Percentiles rank a stretch among this genome's conserved stretches.
Conservation (phyloP, 1,140 invertebrate genomes). For the Hylaeus volcanicus region DNA sequence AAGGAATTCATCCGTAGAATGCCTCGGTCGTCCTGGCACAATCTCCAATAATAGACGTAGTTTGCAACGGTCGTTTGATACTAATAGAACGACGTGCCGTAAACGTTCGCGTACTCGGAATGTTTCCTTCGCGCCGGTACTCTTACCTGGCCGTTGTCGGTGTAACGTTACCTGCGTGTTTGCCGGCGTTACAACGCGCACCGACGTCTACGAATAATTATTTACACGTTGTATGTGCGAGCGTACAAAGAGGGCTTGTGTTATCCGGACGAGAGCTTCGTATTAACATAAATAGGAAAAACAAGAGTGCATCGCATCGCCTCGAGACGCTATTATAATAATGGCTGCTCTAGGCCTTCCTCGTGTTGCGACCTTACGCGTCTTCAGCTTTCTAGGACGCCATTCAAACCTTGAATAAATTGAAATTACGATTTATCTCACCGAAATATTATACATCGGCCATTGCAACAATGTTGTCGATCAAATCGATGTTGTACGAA, state of each 20-base stretch:
- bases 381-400: constrained; percentile 46
- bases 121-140: constrained; percentile 5
- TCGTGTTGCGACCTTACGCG: constrained; percentile 43
- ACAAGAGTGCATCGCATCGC: constrained; percentile 35
- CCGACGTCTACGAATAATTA: constrained; percentile 50
- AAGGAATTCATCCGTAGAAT: background rate
- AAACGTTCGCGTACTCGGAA: constrained; percentile 12
- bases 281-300: constrained; percentile 59
- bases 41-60: constrained; percentile 6
- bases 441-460: background rate
- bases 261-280: constrained; percentile 35
- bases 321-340: constrained; percentile 31
- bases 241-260: constrained; percentile 10
- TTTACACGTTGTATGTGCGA: constrained; percentile 37
- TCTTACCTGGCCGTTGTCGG: constrained; percentile 8
- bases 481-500: background rate
- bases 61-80: constrained; percentile 23
- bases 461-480: background rate
- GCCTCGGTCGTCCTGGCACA: background rate
- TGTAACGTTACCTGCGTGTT: constrained; percentile 53
- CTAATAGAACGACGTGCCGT: constrained; percentile 17
- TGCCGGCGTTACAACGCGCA: background rate
- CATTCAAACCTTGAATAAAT: background rate
- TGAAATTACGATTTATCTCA: constrained; percentile 1
- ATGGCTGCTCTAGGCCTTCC: constrained; percentile 30